Evolutionary conservation across 2,113 vertebrate genomes (phyloP).

Genomic region (Azemiops feae): DNA sequence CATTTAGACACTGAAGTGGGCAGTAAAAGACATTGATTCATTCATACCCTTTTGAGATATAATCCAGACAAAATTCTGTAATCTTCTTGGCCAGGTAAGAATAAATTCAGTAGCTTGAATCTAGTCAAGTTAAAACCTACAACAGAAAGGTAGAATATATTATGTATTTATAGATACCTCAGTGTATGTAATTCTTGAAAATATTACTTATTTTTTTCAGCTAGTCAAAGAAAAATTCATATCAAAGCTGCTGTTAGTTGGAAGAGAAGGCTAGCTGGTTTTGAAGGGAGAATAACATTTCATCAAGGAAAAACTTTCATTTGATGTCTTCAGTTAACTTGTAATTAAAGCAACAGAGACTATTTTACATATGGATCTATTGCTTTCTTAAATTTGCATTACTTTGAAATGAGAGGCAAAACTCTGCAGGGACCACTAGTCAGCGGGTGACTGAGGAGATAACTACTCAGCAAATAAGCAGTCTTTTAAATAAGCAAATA

Average conservation of each 20-base stretch:
- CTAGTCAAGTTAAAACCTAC: not conserved
- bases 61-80: no score
- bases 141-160: not conserved
- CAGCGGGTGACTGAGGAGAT: not conserved
- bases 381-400: constrained; percentile 20
- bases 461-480: not conserved
- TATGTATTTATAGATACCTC: not conserved
- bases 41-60: not conserved
- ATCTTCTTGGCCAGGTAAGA: not conserved
- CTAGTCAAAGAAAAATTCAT: constrained; percentile 10
- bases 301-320: constrained; percentile 10
- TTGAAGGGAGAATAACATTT: not conserved
- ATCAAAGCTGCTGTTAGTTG: not conserved
- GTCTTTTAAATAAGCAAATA: not conserved
- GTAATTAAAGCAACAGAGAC: constrained; percentile 18
- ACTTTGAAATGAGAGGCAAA: constrained; percentile 22
- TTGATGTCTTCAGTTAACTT: constrained; percentile 4
- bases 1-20: no score
- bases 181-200: not conserved
- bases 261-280: not conserved
- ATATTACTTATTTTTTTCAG: not conserved
- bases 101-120: not conserved
- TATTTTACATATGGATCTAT: constrained; percentile 25
- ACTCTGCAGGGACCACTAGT: not conserved
- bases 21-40: not conserved